phyloP scores from a whole-genome alignment of 2,888 invertebrate species.

The Thalpophila matura region DNA sequence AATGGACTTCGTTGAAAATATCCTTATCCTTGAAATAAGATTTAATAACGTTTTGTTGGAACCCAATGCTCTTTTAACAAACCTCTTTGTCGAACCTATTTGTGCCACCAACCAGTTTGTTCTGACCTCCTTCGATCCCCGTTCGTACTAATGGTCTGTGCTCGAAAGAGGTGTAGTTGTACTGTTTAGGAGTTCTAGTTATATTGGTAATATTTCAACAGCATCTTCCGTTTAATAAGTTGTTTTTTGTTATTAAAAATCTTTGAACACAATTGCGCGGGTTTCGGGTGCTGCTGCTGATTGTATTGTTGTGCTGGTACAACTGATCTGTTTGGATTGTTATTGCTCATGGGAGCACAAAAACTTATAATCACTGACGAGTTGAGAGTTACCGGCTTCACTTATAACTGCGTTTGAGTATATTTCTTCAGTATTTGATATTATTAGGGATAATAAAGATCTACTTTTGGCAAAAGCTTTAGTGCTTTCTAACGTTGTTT shows the following conservation, averaged over 20 bases:
- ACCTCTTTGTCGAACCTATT: constrained; percentile 77
- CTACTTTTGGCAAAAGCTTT: background rate
- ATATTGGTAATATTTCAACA: constrained; percentile 66
- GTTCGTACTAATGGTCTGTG: constrained; percentile 4
- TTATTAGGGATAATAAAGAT: background rate
- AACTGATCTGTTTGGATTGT: constrained; percentile 52
- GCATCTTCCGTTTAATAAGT: constrained; percentile 80
- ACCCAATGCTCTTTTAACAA: constrained; percentile 82
- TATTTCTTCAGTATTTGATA: background rate
- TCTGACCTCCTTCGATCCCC: constrained; percentile 52
- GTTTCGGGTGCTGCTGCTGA: constrained; percentile 62
- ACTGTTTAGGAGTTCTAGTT: constrained; percentile 65
- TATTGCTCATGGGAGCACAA: constrained; percentile 47
- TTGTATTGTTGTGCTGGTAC: constrained; percentile 49
- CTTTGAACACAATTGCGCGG: constrained; percentile 65
- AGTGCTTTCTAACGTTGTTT: background rate
- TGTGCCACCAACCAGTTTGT: constrained; percentile 69
- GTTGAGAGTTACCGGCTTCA: constrained; percentile 8
- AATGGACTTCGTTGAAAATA: constrained; percentile 67
- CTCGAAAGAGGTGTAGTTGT: constrained; percentile 20
- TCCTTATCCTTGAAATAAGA: constrained; percentile 80
- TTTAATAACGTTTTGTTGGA: constrained; percentile 88
- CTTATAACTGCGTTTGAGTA: constrained; percentile 4
- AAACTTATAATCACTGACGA: constrained; percentile 43
- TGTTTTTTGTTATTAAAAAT: constrained; percentile 79